Evolutionary conservation across 2,113 vertebrate genomes (phyloP), one percentile per base, ranked within the genome.

Genomic region (Stictonetta naevosa): DNA sequence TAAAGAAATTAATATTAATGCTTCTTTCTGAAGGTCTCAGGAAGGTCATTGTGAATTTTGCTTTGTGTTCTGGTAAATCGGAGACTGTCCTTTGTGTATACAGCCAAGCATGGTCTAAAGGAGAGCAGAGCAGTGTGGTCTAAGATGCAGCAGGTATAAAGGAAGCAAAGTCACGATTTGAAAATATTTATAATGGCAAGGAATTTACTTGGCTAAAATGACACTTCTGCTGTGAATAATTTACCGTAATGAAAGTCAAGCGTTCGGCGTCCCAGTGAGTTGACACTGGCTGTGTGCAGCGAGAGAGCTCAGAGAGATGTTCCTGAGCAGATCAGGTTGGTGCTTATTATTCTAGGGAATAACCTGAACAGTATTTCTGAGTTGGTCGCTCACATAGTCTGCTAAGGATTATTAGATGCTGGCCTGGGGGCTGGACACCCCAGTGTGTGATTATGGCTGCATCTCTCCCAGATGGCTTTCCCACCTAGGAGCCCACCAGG

Each of bases 161-260:
- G 64, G 69, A 90, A 93, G 53, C 46, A n/a, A 90, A 85, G 14
- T 73, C 9, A 46, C 46, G 11, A 83, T 59, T 34, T 25, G 52
- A 81, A 93, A 93, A 96, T 92, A 86, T 93, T 97, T 88, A 71
- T 86, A 52, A 83, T 75, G 56, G 36, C 52, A 59, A 60, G 31
- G 75, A 86, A 38, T 81, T 66, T 75, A 34, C 56, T 12, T 23
- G 83, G 34, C 56, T 64, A 9, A 90, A 83, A 69, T 81, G 53
- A 86, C 48, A 17, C 36, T 88, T 75, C 18, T 92, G 64, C 76
- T 86, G 64, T 84, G 93, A 90, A 68, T 96, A 86, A 84, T 88
- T 96, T 95, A 79, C 56, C 33, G 20, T 78, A 75, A 94, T 83
- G 48, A 59, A 90, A 95, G 68, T 93, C 72, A 85, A 74, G 85